Evolutionary conservation across 2,113 vertebrate species (phyloP).

Genomic region (Centropristis striata): DNA sequence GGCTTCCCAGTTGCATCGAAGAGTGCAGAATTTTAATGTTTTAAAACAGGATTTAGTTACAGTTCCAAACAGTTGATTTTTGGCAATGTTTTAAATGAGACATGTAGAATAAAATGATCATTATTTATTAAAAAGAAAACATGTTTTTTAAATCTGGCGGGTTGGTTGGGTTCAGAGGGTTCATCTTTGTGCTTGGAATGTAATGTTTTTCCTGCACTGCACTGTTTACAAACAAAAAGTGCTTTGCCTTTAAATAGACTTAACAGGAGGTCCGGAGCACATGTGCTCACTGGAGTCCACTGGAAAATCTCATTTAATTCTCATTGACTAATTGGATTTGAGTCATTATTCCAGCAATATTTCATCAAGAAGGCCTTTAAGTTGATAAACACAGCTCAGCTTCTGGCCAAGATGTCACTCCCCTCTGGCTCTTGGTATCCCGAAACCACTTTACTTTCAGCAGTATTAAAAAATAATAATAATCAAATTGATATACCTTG

Average conservation of each 20-base stretch:
- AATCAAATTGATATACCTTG: background rate
- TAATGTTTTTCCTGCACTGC: background rate
- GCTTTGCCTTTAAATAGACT: constrained; percentile 4
- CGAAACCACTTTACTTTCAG: background rate
- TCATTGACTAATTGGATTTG: constrained; percentile 45
- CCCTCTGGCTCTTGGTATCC: background rate
- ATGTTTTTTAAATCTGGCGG: too few species aligned
- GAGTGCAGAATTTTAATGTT: too few species aligned
- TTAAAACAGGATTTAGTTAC: too few species aligned
- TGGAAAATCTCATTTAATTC: constrained; percentile 48
- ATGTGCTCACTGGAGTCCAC: background rate
- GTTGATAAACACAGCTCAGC: background rate
- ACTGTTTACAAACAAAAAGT: constrained; percentile 2
- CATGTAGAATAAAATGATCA: too few species aligned
- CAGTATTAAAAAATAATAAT: background rate
- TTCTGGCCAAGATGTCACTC: background rate
- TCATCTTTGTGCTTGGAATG: background rate
- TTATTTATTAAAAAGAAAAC: too few species aligned
- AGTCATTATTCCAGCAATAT: constrained; percentile 20
- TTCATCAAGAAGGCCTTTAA: constrained; percentile 12
- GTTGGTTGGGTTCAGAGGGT: too few species aligned
- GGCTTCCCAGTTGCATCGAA: too few species aligned
- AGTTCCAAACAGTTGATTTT: too few species aligned
- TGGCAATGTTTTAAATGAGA: too few species aligned
- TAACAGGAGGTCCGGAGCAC: constrained; percentile 17